These are phyloP conservation scores for Drosophila orosa DNA, from an alignment of 1,140 invertebrate genomes.

Conservation along the genomic window DNA sequence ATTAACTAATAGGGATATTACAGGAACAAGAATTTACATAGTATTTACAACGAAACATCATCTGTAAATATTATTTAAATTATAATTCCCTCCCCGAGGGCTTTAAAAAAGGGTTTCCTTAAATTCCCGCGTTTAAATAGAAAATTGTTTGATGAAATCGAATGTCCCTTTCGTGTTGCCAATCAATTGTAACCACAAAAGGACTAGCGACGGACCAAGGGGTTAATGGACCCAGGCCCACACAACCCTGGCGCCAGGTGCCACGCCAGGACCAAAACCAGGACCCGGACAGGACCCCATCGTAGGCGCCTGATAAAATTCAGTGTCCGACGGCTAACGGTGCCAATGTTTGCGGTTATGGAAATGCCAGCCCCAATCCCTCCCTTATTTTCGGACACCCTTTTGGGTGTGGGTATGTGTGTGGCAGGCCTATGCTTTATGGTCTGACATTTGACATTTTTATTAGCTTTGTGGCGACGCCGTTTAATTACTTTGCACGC, in stretches of 20 bases:
- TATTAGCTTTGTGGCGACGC: conserved; percentile 75
- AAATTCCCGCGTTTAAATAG: neutral
- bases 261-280: neutral
- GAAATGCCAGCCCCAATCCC: conserved; percentile 30
- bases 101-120: neutral
- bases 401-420: conserved; percentile 9
- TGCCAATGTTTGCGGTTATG: conserved; percentile 43
- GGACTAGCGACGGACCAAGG: neutral
- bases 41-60: no score
- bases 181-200: neutral
- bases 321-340: conserved; percentile 24
- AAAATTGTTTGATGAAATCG: conserved; percentile 11
- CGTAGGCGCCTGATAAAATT: conserved; percentile 55
- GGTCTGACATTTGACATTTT: conserved; percentile 76
- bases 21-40: neutral
- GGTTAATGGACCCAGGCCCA: conserved; percentile 11
- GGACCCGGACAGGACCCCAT: neutral
- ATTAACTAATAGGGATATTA: neutral
- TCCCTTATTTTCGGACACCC: conserved; percentile 7
- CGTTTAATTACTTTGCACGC: conserved; percentile 75
- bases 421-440: conserved; percentile 69
- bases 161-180: conserved; percentile 11
- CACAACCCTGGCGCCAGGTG: conserved; percentile 24
- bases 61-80: neutral
- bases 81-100: neutral